Evolutionary conservation across 2,888 invertebrate species (phyloP), one percentile per base, ranked within the genome.

Genomic region (Lordiphosa andalusiaca): DNA sequence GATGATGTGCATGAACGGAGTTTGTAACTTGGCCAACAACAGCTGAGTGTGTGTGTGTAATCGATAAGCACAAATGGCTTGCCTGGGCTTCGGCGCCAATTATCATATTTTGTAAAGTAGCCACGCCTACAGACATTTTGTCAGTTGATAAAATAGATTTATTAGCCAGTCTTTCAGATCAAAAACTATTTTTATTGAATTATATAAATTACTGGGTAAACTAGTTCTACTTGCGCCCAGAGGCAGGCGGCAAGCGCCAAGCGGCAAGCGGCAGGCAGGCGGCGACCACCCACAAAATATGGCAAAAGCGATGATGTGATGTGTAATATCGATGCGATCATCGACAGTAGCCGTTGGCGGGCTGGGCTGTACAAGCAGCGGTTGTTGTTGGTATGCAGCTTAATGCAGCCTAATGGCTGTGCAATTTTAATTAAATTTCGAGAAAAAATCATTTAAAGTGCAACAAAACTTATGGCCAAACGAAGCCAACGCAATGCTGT

Each of bases 91-190:
- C 35, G 35, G 35, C 37, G 54, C 58, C 72, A 63, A 72, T 67
- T 72, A 62, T 68, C 74, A 62, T 59, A 67, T 55, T 49, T 53
- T 56, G 56, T 40, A 53, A 48, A 38, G 53, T 30, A 30, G 30
- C 30, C 44, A 33, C 44, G 49, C 48, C 30, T 19, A 5, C 36
- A 44, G 54, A 47, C 58, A 36, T 42, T 61, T 53, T 75, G 30
- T 3, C 30, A 30, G 30, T 30, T 30, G 55, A 76, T 76, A 69
- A 76, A 69, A 57, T 67, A 57, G 69, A 77, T 76, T 80, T 76
- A 80, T 76, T 67, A 53, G 35, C 57, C 53, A 33, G 30, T 44
- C 42, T 44, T 16, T 44, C 42, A 74, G 48, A 71, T 71, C 50
- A 60, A 58, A 69, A 63, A 46, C 54, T 61, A 69, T 60, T 73